Evolutionary conservation across 2,113 vertebrate genomes (phyloP).

Genomic region (Hystrix cristata): DNA sequence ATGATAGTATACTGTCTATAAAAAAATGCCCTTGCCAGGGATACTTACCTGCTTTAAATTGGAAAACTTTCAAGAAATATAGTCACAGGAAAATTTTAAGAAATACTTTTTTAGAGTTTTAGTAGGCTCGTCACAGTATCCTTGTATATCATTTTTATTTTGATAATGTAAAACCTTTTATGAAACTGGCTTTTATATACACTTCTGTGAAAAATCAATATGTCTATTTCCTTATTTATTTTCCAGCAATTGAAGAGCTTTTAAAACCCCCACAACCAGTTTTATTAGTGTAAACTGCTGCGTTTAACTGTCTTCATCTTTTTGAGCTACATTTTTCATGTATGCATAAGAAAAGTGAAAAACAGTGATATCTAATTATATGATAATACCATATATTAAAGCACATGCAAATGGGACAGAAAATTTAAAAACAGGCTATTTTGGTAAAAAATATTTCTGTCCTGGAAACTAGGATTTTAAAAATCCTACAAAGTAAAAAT

Average conservation of each 20-base stretch:
- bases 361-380: background rate
- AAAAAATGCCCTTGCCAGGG: fast-evolving
- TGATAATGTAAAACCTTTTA: conserved; percentile 65
- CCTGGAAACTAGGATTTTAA: background rate
- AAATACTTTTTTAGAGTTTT: conserved; percentile 58
- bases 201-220: conserved; percentile 78
- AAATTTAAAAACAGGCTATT: background rate
- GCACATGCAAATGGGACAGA: background rate
- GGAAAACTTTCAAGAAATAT: background rate
- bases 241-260: conserved; percentile 60
- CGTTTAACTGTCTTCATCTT: conserved; percentile 66
- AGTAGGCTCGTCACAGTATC: conserved; percentile 43
- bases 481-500: background rate
- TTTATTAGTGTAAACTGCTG: conserved; percentile 50
- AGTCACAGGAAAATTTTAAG: conserved; percentile 45
- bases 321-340: conserved; percentile 16
- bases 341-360: background rate
- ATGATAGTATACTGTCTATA: background rate
- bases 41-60: background rate
- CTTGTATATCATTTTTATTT: conserved; percentile 32
- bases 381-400: background rate
- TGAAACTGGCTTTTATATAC: conserved; percentile 52
- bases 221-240: conserved; percentile 77
- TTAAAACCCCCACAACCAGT: conserved; percentile 64
- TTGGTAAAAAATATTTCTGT: background rate